A percentile compares a stretch with the other conserved stretches of the same genome.
These are phyloP conservation scores for Timema podura DNA, from an alignment of 2,888 invertebrate genomes.

Conservation along the genomic window DNA sequence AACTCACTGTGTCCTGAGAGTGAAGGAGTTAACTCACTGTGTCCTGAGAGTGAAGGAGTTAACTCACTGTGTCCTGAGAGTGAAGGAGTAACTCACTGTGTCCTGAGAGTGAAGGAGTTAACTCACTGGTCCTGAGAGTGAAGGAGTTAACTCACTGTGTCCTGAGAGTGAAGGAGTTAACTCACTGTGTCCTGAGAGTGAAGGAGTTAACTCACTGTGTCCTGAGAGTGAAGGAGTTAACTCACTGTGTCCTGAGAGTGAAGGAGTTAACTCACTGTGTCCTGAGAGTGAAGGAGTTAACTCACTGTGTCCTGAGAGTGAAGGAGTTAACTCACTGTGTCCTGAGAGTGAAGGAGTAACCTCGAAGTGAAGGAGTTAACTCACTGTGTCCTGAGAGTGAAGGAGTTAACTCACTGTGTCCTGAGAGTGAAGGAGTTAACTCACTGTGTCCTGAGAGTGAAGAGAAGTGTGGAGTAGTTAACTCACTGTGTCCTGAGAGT, in stretches of 20 bases:
- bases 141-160: neutral
- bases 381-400: constrained; percentile 1
- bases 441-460: constrained; percentile 1
- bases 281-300: neutral
- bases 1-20: no score
- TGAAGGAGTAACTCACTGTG: neutral
- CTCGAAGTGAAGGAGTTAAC: constrained; percentile 2
- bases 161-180: neutral
- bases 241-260: neutral
- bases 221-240: neutral
- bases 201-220: neutral
- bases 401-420: neutral
- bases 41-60: neutral
- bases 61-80: neutral
- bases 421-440: neutral
- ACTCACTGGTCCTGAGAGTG: neutral
- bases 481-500: neutral
- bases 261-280: neutral
- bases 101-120: neutral
- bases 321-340: neutral
- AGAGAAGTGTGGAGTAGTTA: neutral
- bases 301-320: neutral
- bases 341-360: neutral
- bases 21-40: neutral
- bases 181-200: neutral